Conservation (phyloP, 2,797 vertebrate species). For the Acestrorhynchus altus region DNA sequence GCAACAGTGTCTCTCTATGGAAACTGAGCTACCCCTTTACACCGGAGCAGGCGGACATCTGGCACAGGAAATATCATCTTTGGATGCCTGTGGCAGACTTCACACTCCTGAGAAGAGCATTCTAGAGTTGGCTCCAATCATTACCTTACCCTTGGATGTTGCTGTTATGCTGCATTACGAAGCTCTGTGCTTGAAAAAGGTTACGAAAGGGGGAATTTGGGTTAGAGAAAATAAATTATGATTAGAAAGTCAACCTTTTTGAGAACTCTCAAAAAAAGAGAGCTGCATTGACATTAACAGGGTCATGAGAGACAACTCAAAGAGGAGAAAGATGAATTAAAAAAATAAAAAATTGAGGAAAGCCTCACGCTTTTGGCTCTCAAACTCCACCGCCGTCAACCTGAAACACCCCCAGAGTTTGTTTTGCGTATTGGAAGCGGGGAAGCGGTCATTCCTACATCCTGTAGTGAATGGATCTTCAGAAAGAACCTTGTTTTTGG, state of each 20-base stretch:
- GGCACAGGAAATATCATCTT: constrained; percentile 66
- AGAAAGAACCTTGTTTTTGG: constrained; percentile 67
- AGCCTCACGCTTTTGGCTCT: constrained; percentile 64
- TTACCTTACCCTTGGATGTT: constrained; percentile 78
- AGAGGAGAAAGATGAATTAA: constrained; percentile 63
- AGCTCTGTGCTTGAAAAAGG: constrained; percentile 84
- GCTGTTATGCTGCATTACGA: constrained; percentile 79
- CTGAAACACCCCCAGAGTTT: constrained; percentile 75
- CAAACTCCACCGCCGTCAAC: constrained; percentile 78
- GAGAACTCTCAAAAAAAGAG: constrained; percentile 66
- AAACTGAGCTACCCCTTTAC: constrained; percentile 72
- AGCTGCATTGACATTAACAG: constrained; percentile 70
- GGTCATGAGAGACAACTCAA: constrained; percentile 63
- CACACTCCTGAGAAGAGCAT: constrained; percentile 33
- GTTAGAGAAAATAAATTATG: constrained; percentile 85
- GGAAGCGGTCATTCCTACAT: constrained; percentile 64
- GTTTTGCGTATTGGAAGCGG: constrained; percentile 65
- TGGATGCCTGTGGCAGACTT: constrained; percentile 68
- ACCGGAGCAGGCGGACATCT: constrained; percentile 74
- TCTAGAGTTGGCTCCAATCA: constrained; percentile 64
- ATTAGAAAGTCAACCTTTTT: constrained; percentile 80
- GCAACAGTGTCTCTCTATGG: constrained; percentile 21
- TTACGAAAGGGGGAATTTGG: constrained; percentile 84
- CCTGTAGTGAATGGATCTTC: constrained; percentile 61
- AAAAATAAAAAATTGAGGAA: constrained; percentile 54